These are phyloP conservation scores for Agonopterix arenella DNA, from an alignment of 2,888 invertebrate genomes.

Conservation along the genomic window DNA sequence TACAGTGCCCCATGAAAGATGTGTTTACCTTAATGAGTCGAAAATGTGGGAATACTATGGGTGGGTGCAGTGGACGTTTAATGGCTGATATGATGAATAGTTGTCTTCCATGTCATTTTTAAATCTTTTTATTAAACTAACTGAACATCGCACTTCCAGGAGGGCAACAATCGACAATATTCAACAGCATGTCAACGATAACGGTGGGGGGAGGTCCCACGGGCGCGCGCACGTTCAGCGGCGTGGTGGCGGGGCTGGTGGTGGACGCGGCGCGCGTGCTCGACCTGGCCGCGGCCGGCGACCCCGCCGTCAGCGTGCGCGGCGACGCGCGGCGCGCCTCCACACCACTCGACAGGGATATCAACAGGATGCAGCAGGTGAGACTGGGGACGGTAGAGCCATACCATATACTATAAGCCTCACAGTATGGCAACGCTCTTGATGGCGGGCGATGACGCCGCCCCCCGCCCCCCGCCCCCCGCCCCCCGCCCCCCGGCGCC, in stretches of 20 bases:
- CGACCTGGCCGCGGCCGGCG: conserved; percentile 90
- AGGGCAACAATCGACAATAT: conserved; percentile 89
- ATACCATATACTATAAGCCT: too few species aligned
- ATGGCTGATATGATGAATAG: too few species aligned
- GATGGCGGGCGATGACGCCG: too few species aligned
- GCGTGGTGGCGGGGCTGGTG: conserved; percentile 92
- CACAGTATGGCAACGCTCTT: too few species aligned
- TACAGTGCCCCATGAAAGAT: too few species aligned
- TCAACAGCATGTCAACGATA: conserved; percentile 94
- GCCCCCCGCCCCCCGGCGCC: too few species aligned
- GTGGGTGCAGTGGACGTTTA: too few species aligned
- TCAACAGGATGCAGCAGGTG: conserved; percentile 93
- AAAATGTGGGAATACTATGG: too few species aligned
- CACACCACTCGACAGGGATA: conserved; percentile 85
- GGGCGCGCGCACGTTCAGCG: conserved; percentile 85
- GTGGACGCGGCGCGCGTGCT: conserved; percentile 90
- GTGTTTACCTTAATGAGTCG: too few species aligned
- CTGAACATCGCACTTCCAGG: conserved; percentile 68
- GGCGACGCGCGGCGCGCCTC: conserved; percentile 90
- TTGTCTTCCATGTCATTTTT: too few species aligned
- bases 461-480: too few species aligned
- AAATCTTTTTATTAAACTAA: not conserved
- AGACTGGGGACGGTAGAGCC: too few species aligned
- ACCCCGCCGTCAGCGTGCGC: conserved; percentile 84
- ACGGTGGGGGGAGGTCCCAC: conserved; percentile 83